A percentile compares a stretch with the other conserved stretches of the same genome.
phyloP scores from a whole-genome alignment of 2,888 invertebrate genomes.

The Acleris emargana region DNA sequence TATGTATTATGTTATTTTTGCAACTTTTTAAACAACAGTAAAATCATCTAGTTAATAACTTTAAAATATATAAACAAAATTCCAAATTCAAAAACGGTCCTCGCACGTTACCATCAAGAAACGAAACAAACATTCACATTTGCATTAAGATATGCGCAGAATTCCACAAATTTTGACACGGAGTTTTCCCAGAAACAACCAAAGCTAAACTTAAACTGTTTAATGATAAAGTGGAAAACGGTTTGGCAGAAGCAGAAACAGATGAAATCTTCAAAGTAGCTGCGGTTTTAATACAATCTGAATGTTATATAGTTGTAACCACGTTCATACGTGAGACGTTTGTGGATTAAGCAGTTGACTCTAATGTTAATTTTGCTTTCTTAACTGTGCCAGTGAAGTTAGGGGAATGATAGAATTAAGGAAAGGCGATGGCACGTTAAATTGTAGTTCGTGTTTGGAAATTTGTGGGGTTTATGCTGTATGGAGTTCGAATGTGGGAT shows the following conservation, averaged over 20 bases:
- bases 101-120: conserved; percentile 20
- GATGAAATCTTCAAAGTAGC: conserved; percentile 36
- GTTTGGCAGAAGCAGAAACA: conserved; percentile 15
- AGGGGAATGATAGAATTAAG: conserved; percentile 30
- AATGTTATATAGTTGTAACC: conserved; percentile 43
- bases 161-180: conserved; percentile 26
- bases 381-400: conserved; percentile 40
- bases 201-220: conserved; percentile 5
- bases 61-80: background rate
- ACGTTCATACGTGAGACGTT: conserved; percentile 44
- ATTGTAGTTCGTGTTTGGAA: conserved; percentile 18
- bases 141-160: conserved; percentile 26
- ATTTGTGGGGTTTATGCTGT: conserved; percentile 4
- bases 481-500: background rate
- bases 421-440: conserved; percentile 20
- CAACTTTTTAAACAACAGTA: too few relatives aligned
- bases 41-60: background rate
- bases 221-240: conserved; percentile 24
- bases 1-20: too few relatives aligned
- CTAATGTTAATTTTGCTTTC: conserved; percentile 45
- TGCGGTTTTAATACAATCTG: conserved; percentile 38
- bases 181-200: background rate
- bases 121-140: conserved; percentile 28
- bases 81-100: conserved; percentile 10
- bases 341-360: conserved; percentile 47